Evolutionary conservation across 1,140 invertebrate genomes (phyloP).

Genomic region (Drosophila mauritiana): DNA sequence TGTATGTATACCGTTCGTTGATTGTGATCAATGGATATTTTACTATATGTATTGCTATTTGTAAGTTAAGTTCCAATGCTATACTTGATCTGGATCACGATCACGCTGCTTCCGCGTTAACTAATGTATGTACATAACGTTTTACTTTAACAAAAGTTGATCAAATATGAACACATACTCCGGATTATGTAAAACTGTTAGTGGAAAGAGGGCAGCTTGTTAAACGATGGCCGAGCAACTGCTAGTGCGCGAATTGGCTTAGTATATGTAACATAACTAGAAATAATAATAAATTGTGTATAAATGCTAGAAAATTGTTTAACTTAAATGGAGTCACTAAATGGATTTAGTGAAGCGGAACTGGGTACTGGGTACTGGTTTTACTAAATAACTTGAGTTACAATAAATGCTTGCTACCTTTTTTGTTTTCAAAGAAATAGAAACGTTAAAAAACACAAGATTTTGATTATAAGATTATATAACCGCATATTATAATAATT

Average conservation of each 20-base stretch:
- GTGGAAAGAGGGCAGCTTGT: slow-evolving; percentile 52
- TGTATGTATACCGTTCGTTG: slow-evolving; percentile 36
- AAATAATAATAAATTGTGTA: slow-evolving; percentile 59
- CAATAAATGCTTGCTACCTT: no score
- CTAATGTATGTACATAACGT: slow-evolving; percentile 73
- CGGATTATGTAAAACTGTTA: slow-evolving; percentile 46
- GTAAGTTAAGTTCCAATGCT: slow-evolving; percentile 57
- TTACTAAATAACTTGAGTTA: no score
- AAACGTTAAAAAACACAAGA: no score
- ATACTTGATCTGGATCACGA: slow-evolving; percentile 47
- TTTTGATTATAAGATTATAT: no score
- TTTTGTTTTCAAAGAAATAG: no score
- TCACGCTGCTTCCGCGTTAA: slow-evolving; percentile 63
- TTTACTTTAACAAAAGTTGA: slow-evolving; percentile 64
- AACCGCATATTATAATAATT: no score
- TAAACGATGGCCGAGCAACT: slow-evolving; percentile 39
- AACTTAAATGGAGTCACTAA: neutral
- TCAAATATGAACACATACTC: slow-evolving; percentile 45
- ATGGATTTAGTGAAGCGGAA: no score
- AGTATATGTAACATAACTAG: slow-evolving; percentile 53
- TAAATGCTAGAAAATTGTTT: slow-evolving; percentile 18
- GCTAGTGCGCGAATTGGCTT: slow-evolving; percentile 51
- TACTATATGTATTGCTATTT: slow-evolving; percentile 51
- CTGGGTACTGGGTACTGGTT: no score
- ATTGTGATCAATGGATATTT: slow-evolving; percentile 60